Conservation (phyloP, 2,113 vertebrate genomes). For the Neodon shergylaensis region DNA sequence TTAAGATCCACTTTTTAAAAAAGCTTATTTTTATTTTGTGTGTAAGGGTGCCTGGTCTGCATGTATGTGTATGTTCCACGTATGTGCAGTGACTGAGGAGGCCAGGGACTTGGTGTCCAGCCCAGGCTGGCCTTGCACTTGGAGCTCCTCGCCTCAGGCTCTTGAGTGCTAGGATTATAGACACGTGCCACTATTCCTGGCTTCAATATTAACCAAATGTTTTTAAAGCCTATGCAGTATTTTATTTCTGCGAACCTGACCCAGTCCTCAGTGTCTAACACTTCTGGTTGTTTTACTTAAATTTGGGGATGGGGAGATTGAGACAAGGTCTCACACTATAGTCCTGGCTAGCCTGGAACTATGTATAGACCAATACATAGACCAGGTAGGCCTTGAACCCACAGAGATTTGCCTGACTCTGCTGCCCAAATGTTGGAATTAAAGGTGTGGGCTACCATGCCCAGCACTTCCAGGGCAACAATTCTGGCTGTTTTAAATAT, state of each 20-base stretch:
- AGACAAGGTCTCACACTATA: not conserved
- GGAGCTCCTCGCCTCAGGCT: not conserved
- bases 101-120: not conserved
- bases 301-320: not conserved
- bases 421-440: not conserved
- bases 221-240: slow-evolving; percentile 32
- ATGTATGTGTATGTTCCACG: not conserved
- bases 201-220: not conserved
- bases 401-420: not conserved
- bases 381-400: not conserved
- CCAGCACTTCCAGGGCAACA: not conserved
- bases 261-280: not conserved
- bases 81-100: not conserved
- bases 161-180: not conserved
- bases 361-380: not conserved
- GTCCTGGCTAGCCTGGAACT: not conserved
- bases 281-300: not conserved
- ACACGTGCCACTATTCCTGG: not conserved
- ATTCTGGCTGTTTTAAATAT: slow-evolving; percentile 43
- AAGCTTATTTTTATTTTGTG: not conserved
- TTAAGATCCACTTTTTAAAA: not conserved
- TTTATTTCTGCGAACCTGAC: slow-evolving; percentile 30
- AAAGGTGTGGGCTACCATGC: not conserved
- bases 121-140: not conserved
- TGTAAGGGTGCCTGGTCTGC: not conserved